These are phyloP conservation scores for Oxystoma pomonae DNA, from an alignment of 2,888 invertebrate genomes.

Conservation along the genomic window DNA sequence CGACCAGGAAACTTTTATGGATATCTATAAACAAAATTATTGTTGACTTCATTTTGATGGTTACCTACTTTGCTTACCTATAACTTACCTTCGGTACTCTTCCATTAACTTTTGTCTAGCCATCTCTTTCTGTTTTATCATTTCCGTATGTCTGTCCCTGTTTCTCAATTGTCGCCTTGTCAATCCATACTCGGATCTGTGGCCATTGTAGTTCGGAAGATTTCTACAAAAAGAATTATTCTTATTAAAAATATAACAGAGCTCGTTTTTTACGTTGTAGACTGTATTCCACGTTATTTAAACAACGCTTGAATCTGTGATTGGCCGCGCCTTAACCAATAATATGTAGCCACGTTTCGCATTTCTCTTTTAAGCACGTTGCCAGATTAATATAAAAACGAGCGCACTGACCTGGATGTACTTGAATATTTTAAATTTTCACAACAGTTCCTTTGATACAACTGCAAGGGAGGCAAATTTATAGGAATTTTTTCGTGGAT, in stretches of 20 bases:
- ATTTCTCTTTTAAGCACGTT: too few species aligned
- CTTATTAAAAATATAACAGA: too few species aligned
- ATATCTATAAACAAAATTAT: too few species aligned
- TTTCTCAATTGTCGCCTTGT: constrained; percentile 48
- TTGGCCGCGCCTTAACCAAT: too few species aligned
- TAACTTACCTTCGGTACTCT: constrained; percentile 34
- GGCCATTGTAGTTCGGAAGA: constrained; percentile 52
- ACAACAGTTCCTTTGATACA: constrained; percentile 43
- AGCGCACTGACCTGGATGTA: constrained; percentile 7
- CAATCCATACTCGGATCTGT: constrained; percentile 53
- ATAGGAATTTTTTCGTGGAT: constrained; percentile 37
- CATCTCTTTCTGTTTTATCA: constrained; percentile 45
- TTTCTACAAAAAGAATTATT: constrained; percentile 33
- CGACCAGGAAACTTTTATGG: too few species aligned
- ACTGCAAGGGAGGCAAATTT: constrained; percentile 41
- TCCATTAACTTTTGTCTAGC: constrained; percentile 48
- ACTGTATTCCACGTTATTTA: too few species aligned
- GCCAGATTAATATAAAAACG: too few species aligned
- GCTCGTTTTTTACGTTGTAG: too few species aligned
- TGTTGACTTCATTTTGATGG: too few species aligned
- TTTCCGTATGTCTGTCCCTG: constrained; percentile 43
- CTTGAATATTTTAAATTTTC: constrained; percentile 44
- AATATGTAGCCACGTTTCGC: too few species aligned
- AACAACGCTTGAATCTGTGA: too few species aligned
- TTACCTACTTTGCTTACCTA: too few species aligned